Conservation (phyloP, 2,797 vertebrate genomes). For the Chanos chanos region DNA sequence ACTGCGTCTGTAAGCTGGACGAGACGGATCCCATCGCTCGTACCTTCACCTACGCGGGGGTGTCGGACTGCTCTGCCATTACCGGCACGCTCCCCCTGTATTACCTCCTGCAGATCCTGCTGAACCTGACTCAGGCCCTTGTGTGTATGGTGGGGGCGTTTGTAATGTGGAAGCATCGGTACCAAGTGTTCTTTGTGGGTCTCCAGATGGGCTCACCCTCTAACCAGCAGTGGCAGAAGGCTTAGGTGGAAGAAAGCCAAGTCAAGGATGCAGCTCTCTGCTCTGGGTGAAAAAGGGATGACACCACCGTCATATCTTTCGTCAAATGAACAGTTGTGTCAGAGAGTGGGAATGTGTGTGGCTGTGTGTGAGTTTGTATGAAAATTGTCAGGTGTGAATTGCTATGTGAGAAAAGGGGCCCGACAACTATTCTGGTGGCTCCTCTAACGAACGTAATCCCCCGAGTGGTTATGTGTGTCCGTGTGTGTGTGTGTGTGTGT, state of each 20-base stretch:
- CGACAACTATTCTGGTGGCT: neutral
- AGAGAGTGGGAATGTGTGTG: too few species aligned
- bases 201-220: constrained; percentile 63
- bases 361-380: neutral
- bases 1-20: constrained; percentile 82
- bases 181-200: constrained; percentile 92
- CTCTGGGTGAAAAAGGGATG: neutral
- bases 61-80: constrained; percentile 75
- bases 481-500: constrained; percentile 21
- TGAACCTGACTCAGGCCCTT: constrained; percentile 81
- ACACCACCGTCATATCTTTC: neutral
- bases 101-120: constrained; percentile 83
- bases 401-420: neutral
- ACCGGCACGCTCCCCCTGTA: constrained; percentile 75
- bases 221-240: constrained; percentile 66
- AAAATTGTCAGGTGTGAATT: neutral
- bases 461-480: neutral
- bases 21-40: constrained; percentile 79
- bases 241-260: constrained; percentile 40
- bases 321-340: neutral
- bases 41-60: constrained; percentile 76
- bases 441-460: neutral
- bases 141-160: constrained; percentile 83
- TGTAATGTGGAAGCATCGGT: constrained; percentile 94
- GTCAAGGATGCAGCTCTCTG: neutral